phyloP scores from a whole-genome alignment of 2,888 invertebrate genomes.

The Drosophila formosana region DNA sequence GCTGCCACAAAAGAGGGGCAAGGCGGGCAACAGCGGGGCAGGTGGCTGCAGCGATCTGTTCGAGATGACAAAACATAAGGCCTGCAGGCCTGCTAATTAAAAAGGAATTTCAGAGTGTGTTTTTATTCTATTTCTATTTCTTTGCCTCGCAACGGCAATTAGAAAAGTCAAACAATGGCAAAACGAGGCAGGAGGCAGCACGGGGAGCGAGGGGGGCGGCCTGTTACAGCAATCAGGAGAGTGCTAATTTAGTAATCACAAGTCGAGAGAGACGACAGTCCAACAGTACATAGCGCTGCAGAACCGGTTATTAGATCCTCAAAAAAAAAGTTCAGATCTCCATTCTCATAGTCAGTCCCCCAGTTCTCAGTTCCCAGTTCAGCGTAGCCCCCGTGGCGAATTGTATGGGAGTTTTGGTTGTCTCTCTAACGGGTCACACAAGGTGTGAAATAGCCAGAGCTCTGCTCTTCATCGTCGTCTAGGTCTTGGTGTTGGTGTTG shows the following conservation, averaged over 20 bases:
- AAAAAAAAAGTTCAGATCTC: constrained; percentile 43
- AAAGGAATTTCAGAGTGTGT: constrained; percentile 63
- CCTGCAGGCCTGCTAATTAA: constrained; percentile 63
- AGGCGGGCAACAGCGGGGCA: not conserved
- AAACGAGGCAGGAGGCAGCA: not conserved
- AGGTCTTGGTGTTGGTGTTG: constrained; percentile 10
- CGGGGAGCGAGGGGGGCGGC: not conserved
- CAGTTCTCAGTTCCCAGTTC: not conserved
- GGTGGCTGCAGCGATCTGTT: constrained; percentile 25
- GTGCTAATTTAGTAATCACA: constrained; percentile 77
- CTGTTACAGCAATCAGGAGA: constrained; percentile 63
- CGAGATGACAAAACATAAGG: constrained; percentile 42
- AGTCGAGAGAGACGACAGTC: constrained; percentile 34
- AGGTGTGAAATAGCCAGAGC: constrained; percentile 68
- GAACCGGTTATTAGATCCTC: constrained; percentile 61
- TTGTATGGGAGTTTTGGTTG: constrained; percentile 22
- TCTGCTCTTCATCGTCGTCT: not conserved
- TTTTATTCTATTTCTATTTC: constrained; percentile 27
- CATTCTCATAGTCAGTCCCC: not conserved
- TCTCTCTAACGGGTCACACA: constrained; percentile 62
- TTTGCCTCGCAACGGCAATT: constrained; percentile 53
- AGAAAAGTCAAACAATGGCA: constrained; percentile 49
- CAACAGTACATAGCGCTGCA: no score
- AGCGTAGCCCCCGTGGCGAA: constrained; percentile 20
- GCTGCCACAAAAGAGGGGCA: constrained; percentile 9